Evolutionary conservation across 2,797 vertebrate genomes (phyloP), one percentile per base, ranked within the genome.

Genomic region (Enteromius radiatus): DNA sequence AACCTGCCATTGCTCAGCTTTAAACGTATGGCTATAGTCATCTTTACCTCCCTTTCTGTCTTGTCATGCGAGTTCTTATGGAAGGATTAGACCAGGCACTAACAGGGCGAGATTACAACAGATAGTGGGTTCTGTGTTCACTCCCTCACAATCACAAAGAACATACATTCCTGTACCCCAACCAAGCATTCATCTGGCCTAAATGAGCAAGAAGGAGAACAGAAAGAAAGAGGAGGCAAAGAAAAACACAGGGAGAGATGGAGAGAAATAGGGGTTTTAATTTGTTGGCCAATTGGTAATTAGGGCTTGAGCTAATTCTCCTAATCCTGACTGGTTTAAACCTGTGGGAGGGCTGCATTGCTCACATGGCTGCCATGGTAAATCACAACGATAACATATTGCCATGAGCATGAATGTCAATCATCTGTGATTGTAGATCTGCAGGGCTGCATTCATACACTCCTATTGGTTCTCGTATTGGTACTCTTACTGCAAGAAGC

Each of bases 61-160:
- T 41, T 14, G 38, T 70, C 84, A 76, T 68, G 81, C 52, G 63
- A 63, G 19, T 73, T 67, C 52, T 52, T 63, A 69, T 56, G 33
- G 28, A 45, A 65, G 88, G 89, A 91, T 93, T 92, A 91, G 83
- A 59, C 67, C 19, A 28, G 79, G 41, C 28, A 73, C 67, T 73
- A 71, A 47, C 67, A 83, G 61, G 43, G 38, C n/a, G 71, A 76
- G 70, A 83, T 78, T 82, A 82, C 31, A 33, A 28, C 4, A 26
- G 38, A 77, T 77, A 59, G 65, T 52, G 23, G 9, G 33, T 31
- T 1, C n/a, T 9, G 49, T 19, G 28, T 28, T 76, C 23, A 71
- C n/a, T 74, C 75, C 31, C 43, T 12, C 43, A 14, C 63, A 84
- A 54, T 28, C n/a, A 77, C 64, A 77, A 77, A 43, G n/a, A 71